Base-by-base conservation (phyloP, 2,797 vertebrate species). In the Urophycis tenuis region DNA sequence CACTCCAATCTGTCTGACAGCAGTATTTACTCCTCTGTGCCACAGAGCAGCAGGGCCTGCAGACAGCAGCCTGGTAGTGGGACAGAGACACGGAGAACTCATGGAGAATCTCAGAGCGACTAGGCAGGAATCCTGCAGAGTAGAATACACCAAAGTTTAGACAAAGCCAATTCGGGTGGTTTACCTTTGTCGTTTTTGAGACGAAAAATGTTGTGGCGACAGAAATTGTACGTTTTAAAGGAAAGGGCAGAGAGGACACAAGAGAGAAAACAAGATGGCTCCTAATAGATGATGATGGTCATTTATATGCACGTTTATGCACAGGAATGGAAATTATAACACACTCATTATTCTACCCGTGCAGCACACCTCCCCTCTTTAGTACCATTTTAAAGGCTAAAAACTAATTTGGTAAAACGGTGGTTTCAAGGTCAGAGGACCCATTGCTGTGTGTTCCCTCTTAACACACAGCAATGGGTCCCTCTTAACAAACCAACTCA, bases 21-120 rank as follows among this genome's bases (percentile, higher is more conserved):
- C 84, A 92, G 89, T 91, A 92, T 93, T 93, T 92, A 84, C 88
- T 92, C 89, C 87, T 91, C 87, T 91, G 89, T 53, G 81, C 90
- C 86, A 88, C 85, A 89, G 85, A 92, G 87, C 87, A 88, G 88
- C 84, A 80, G 89, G 83, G 83, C 87, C 75, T 86, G 83, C 19
- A 67, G 85, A 91, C 87, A 81, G 83, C 80, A 81, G 84, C 80
- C 87, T 91, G 92, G 90, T 82, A 91, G 77, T 79, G 81, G 29
- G 81, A 81, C 84, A 80, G 78, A 86, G 80, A 73, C 72, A 84
- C 76, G 79, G 73, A 12, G 73, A 71, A 71, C 30, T 30, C 39
- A 60, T 81, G 79, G 80, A 79, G 81, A 85, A 78, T 86, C 79
- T 81, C 72, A 74, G 69, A 80, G 30, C 71, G 73, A 75, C 60